Evolutionary conservation across 2,888 invertebrate species (phyloP).

Genomic region (Protonemura montana): DNA sequence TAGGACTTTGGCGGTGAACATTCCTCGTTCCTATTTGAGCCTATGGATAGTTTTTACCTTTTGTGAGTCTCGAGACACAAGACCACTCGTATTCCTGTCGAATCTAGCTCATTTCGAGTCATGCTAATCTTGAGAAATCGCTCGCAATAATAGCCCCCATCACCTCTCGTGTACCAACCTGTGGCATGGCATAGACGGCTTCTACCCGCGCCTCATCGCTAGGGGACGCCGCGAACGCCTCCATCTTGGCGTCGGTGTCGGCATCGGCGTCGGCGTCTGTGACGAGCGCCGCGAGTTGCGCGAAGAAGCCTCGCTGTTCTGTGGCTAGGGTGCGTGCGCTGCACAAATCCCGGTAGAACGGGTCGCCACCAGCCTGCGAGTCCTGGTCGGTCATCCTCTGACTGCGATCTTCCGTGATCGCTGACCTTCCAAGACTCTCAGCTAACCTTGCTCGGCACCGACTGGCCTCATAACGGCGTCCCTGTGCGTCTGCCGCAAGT

Average conservation of each 20-base stretch:
- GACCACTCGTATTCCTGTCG: too few relatives aligned
- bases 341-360: slow-evolving; percentile 69
- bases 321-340: slow-evolving; percentile 79
- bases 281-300: slow-evolving; percentile 70
- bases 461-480: neutral
- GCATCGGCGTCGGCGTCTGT: slow-evolving; percentile 61
- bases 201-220: slow-evolving; percentile 68
- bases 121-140: too few relatives aligned
- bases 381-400: neutral
- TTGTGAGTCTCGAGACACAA: too few relatives aligned
- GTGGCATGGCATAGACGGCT: slow-evolving; percentile 63
- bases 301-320: slow-evolving; percentile 78
- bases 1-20: too few relatives aligned
- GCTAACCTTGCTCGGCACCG: neutral
- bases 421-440: neutral
- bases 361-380: slow-evolving; percentile 41
- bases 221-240: slow-evolving; percentile 66
- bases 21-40: too few relatives aligned
- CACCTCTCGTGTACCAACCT: slow-evolving; percentile 53
- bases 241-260: slow-evolving; percentile 68
- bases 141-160: slow-evolving; percentile 54
- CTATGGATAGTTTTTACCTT: too few relatives aligned
- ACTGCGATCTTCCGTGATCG: neutral
- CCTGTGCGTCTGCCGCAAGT: too few relatives aligned
- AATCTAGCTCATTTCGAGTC: too few relatives aligned